Evolutionary conservation across 2,797 vertebrate species (phyloP).

Genomic region (Spheniscus humboldti): DNA sequence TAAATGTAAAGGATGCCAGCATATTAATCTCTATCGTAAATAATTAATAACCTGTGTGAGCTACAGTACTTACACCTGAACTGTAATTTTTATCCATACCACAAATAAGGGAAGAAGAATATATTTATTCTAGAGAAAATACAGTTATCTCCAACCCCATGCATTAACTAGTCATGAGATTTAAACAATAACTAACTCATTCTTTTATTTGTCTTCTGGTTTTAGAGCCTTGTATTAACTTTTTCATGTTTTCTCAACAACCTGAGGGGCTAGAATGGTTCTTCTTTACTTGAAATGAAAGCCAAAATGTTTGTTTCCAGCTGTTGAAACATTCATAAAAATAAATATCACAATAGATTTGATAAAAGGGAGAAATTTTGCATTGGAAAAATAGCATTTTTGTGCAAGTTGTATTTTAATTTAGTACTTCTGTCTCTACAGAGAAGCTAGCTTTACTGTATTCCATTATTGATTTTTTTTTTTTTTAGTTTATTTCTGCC

Average conservation of each 20-base stretch:
- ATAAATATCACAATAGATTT: background rate
- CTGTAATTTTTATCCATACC: background rate
- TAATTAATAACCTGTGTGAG: conserved; percentile 13
- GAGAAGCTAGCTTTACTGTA: background rate
- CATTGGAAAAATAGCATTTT: background rate
- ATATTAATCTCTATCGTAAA: conserved; percentile 29
- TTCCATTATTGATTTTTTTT: background rate
- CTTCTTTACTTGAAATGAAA: background rate
- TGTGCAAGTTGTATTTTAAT: background rate
- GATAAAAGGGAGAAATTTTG: background rate
- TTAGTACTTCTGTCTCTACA: background rate
- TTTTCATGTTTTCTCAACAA: background rate
- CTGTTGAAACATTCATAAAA: background rate
- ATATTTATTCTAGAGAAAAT: background rate
- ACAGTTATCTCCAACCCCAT: background rate
- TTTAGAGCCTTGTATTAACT: background rate
- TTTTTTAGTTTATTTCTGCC: background rate
- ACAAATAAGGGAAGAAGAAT: background rate
- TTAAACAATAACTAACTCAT: background rate
- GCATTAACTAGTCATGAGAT: background rate
- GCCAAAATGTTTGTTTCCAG: background rate
- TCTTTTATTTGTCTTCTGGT: background rate
- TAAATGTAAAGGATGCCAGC: background rate
- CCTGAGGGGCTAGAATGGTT: background rate
- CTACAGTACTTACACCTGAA: background rate